A percentile compares a stretch with the other conserved stretches of the same genome.
These are phyloP conservation scores for Nipponia nippon DNA, from an alignment of 2,113 vertebrate species.

Conservation along the genomic window DNA sequence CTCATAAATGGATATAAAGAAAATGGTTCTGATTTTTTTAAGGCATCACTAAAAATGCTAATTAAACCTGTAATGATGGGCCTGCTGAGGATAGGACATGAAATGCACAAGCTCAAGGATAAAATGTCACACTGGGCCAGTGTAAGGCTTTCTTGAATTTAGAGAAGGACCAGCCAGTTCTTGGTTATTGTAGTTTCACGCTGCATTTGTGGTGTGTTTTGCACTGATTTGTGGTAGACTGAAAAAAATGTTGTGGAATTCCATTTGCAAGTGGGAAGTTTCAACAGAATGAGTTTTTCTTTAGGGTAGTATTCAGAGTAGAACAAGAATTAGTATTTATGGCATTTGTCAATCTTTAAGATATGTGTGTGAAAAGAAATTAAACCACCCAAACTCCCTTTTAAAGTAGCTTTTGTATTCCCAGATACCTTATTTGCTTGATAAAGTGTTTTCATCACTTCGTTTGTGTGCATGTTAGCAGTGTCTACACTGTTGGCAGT, in stretches of 20 bases:
- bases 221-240: background rate
- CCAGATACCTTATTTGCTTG: background rate
- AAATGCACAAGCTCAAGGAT: background rate
- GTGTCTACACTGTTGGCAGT: background rate
- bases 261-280: background rate
- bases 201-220: background rate
- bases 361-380: background rate
- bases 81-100: background rate
- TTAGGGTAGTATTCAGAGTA: background rate
- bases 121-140: constrained; percentile 11
- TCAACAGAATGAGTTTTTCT: background rate
- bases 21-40: constrained; percentile 36
- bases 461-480: background rate
- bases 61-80: constrained; percentile 6
- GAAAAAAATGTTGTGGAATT: background rate
- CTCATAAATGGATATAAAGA: constrained; percentile 41
- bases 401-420: background rate
- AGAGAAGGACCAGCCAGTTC: background rate
- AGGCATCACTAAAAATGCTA: constrained; percentile 36
- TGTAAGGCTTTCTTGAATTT: background rate
- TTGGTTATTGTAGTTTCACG: background rate
- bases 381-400: background rate
- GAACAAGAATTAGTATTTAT: background rate
- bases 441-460: background rate
- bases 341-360: background rate